These are phyloP conservation scores for Holothuria scabra DNA, from an alignment of 53 echinoderm and acorn worm genomes.

Conservation along the genomic window DNA sequence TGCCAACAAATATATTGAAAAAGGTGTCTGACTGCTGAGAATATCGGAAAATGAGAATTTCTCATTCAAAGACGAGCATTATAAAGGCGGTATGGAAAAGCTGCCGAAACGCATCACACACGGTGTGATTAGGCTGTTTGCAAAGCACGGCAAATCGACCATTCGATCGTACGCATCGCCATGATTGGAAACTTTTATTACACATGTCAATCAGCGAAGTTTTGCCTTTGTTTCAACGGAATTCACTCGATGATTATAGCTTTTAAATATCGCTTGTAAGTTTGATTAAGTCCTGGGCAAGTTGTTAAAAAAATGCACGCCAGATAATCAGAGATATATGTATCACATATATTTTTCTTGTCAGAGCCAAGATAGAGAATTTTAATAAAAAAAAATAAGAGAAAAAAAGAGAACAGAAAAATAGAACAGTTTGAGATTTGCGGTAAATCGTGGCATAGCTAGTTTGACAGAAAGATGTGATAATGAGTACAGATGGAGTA, in stretches of 20 bases:
- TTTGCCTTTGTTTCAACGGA: constrained; percentile 5
- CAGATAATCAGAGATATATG: too few relatives aligned
- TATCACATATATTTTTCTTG: too few relatives aligned
- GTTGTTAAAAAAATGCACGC: constrained; percentile 19
- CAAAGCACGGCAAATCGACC: constrained; percentile 34
- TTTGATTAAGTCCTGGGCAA: constrained; percentile 17
- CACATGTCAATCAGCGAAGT: constrained; percentile 18
- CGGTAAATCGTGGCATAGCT: too few relatives aligned
- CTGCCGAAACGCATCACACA: constrained; percentile 1
- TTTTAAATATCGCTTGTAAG: constrained; percentile 43
- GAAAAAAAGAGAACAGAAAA: too few relatives aligned
- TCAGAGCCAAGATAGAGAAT: too few relatives aligned
- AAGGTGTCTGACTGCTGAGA: constrained; percentile 46
- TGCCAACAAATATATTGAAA: constrained; percentile 49
- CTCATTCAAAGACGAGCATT: not conserved
- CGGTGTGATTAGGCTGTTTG: constrained; percentile 40
- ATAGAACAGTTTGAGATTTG: too few relatives aligned
- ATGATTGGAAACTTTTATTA: constrained; percentile 41
- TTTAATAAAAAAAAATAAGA: too few relatives aligned
- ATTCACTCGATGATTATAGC: constrained; percentile 27
- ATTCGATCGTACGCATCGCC: constrained; percentile 4
- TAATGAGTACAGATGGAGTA: too few relatives aligned
- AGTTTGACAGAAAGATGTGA: too few relatives aligned
- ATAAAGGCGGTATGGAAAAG: too few relatives aligned
- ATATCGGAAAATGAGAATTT: constrained; percentile 48